These are phyloP conservation scores for Chelonoidis abingdonii DNA, from an alignment of 2,113 vertebrate genomes.

Conservation along the genomic window DNA sequence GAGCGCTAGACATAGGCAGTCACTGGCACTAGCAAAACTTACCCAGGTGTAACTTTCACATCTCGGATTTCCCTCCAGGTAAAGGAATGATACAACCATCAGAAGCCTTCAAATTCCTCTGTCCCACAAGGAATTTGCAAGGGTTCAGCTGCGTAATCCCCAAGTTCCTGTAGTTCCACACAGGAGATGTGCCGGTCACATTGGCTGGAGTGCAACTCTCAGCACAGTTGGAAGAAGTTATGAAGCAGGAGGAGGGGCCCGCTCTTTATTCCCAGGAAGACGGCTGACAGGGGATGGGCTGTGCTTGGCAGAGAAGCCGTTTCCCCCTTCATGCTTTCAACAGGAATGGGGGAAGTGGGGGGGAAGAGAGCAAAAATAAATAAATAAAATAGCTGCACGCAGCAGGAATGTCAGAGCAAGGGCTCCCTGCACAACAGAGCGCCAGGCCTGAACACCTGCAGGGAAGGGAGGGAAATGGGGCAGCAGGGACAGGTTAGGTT, in stretches of 20 bases:
- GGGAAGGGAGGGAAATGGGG: not conserved
- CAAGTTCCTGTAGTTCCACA: not conserved
- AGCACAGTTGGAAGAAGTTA: not conserved
- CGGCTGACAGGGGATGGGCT: not conserved
- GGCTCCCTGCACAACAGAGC: not conserved
- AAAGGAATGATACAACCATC: fast-evolving
- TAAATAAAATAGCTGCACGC: conserved; percentile 3
- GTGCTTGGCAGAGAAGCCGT: not conserved
- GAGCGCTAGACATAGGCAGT: fast-evolving
- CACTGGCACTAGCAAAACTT: not conserved
- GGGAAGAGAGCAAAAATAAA: not conserved
- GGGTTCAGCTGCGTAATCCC: not conserved
- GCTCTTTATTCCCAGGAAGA: not conserved
- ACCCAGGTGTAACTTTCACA: not conserved
- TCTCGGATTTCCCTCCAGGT: fast-evolving
- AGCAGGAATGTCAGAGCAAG: conserved; percentile 14
- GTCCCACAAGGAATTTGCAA: too few species aligned
- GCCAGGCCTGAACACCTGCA: not conserved
- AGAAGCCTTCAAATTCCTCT: fast-evolving
- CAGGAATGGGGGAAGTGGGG: not conserved
- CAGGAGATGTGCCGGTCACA: too few species aligned
- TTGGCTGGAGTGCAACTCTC: not conserved
- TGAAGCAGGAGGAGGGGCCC: conserved; percentile 59
- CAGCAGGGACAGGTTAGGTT: not conserved
- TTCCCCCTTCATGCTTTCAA: fast-evolving